These are phyloP conservation scores for Peromyscus leucopus DNA, from an alignment of 2,113 vertebrate species.

Conservation along the genomic window DNA sequence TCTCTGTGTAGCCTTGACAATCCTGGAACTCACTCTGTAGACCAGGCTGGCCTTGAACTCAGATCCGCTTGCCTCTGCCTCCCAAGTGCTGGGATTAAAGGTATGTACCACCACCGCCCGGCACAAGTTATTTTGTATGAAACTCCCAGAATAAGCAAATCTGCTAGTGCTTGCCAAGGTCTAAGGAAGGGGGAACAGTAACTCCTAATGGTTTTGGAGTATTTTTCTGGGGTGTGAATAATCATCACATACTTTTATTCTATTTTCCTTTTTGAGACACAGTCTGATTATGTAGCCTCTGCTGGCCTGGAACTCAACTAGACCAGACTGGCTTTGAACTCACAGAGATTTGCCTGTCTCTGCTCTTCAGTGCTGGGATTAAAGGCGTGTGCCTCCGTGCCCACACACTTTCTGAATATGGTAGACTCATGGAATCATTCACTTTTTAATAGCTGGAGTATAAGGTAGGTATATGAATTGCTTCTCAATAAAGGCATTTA, in stretches of 20 bases:
- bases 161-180: accelerated
- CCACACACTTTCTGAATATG: neutral
- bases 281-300: neutral
- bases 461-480: neutral
- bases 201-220: neutral
- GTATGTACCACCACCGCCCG: no score
- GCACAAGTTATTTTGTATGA: neutral
- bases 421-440: neutral
- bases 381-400: no score
- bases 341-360: neutral
- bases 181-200: accelerated
- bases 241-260: neutral
- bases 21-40: no score
- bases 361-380: neutral
- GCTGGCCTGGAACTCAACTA: neutral
- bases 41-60: no score
- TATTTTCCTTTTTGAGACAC: neutral
- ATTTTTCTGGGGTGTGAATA: neutral
- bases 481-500: neutral
- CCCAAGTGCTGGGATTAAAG: no score
- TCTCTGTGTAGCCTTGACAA: no score
- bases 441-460: neutral
- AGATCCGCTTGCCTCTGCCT: no score
- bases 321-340: neutral
- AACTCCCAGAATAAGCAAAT: no score